These are phyloP conservation scores for Acanthacorydalis orientalis DNA, from an alignment of 2,888 invertebrate genomes.

Conservation along the genomic window DNA sequence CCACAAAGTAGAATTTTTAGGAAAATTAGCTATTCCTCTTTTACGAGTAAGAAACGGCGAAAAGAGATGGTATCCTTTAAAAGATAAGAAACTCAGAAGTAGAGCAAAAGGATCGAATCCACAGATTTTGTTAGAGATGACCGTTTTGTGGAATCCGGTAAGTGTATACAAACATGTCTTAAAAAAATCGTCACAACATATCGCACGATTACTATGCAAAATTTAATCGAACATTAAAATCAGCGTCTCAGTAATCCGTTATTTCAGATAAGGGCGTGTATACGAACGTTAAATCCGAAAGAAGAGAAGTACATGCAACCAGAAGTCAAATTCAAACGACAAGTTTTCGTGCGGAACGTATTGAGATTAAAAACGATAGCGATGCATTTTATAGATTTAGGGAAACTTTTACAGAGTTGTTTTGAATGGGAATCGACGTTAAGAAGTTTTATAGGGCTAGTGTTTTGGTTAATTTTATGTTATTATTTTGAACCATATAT, in stretches of 20 bases:
- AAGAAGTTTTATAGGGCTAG: slow-evolving; percentile 66
- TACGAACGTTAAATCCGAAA: slow-evolving; percentile 84
- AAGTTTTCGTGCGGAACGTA: slow-evolving; percentile 85
- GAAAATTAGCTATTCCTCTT: slow-evolving; percentile 78
- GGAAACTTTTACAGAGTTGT: slow-evolving; percentile 85
- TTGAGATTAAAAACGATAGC: slow-evolving; percentile 80
- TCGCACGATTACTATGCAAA: too few species aligned
- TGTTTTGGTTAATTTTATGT: slow-evolving; percentile 73
- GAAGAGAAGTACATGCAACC: slow-evolving; percentile 91
- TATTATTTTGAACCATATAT: slow-evolving; percentile 95
- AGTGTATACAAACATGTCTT: too few species aligned
- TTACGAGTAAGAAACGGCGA: slow-evolving; percentile 76
- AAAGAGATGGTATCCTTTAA: slow-evolving; percentile 88
- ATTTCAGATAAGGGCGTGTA: slow-evolving; percentile 61
- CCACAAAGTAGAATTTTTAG: slow-evolving; percentile 95
- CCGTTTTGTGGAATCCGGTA: slow-evolving; percentile 82
- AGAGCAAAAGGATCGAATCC: slow-evolving; percentile 85
- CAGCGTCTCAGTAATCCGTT: too few species aligned
- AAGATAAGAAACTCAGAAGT: slow-evolving; percentile 82
- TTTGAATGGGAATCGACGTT: slow-evolving; percentile 93
- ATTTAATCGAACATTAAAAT: too few species aligned
- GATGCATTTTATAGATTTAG: slow-evolving; percentile 73
- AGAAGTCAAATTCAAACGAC: slow-evolving; percentile 89
- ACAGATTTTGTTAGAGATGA: slow-evolving; percentile 82
- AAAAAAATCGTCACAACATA: too few species aligned